A percentile compares a stretch with the other conserved stretches of the same genome.
Evolutionary conservation across 1,140 invertebrate species (phyloP).

Genomic region (Stratiolaelaps scimitus): DNA sequence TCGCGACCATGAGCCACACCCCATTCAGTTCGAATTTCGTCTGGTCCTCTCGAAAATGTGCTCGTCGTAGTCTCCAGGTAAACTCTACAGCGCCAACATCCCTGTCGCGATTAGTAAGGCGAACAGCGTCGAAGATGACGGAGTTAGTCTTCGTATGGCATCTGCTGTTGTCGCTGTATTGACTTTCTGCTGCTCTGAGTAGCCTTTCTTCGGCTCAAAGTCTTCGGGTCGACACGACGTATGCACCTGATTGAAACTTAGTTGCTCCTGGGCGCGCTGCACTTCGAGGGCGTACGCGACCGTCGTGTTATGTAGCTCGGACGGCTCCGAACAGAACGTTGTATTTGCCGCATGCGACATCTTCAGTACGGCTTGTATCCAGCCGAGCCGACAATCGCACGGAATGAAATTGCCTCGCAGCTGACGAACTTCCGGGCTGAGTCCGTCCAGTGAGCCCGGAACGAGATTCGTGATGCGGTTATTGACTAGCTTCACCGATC

Average conservation of each 20-base stretch:
- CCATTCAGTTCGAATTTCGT: no score
- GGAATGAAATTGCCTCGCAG: constrained; percentile 30
- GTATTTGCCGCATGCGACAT: constrained; percentile 18
- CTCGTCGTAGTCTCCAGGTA: no score
- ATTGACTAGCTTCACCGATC: constrained; percentile 56
- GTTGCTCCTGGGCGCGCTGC: constrained; percentile 14
- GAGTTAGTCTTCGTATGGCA: background rate
- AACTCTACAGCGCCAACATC: constrained; percentile 1
- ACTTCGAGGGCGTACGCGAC: constrained; percentile 17
- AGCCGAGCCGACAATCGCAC: constrained; percentile 32
- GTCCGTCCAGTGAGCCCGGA: constrained; percentile 27
- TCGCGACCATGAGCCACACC: no score
- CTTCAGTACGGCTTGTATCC: constrained; percentile 26
- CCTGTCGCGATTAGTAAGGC: background rate
- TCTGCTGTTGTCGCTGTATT: constrained; percentile 14
- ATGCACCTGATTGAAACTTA: constrained; percentile 24
- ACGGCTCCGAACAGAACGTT: constrained; percentile 24
- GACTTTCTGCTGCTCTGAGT: constrained; percentile 25
- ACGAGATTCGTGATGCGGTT: constrained; percentile 45
- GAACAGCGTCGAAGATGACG: background rate
- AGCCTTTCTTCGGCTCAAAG: constrained; percentile 26
- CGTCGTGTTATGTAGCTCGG: constrained; percentile 17
- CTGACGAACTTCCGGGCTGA: constrained; percentile 23
- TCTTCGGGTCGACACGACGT: constrained; percentile 22
- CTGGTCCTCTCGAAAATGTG: no score